Percentiles rank a stretch among this genome's conserved stretches.
Conservation (phyloP, 2,797 vertebrate species). For the Setipinna tenuifilis region DNA sequence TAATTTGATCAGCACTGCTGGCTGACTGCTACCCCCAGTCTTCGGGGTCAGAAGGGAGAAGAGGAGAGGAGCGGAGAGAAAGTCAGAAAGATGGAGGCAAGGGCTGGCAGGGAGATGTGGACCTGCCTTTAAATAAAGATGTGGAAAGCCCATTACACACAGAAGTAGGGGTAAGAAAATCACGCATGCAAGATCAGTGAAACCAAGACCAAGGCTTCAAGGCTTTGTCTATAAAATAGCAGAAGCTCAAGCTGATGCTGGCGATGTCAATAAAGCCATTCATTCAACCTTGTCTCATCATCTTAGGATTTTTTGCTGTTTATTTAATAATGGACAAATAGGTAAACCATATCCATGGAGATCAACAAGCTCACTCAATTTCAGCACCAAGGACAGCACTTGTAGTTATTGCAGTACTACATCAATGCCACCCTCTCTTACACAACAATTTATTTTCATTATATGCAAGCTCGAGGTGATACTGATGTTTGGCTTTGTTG, state of each 20-base stretch:
- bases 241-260: background rate
- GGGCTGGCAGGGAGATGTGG: background rate
- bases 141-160: too few relatives aligned
- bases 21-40: slow-evolving; percentile 16
- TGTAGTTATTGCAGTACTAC: background rate
- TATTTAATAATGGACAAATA: background rate
- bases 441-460: background rate
- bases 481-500: background rate
- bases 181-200: background rate
- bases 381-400: slow-evolving; percentile 22
- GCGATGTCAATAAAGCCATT: background rate
- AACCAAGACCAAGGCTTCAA: background rate
- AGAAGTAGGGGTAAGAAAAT: background rate
- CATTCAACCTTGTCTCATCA: background rate
- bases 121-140: background rate
- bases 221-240: background rate
- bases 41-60: background rate
- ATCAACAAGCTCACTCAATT: background rate
- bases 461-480: background rate
- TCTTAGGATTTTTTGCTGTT: background rate
- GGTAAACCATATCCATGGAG: background rate
- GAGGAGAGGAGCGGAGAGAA: background rate
- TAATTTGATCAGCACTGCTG: slow-evolving; percentile 43
- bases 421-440: background rate
- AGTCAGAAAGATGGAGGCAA: background rate